Evolutionary conservation across 2,888 invertebrate genomes (phyloP).

Genomic region (Drosophila heteroneura): DNA sequence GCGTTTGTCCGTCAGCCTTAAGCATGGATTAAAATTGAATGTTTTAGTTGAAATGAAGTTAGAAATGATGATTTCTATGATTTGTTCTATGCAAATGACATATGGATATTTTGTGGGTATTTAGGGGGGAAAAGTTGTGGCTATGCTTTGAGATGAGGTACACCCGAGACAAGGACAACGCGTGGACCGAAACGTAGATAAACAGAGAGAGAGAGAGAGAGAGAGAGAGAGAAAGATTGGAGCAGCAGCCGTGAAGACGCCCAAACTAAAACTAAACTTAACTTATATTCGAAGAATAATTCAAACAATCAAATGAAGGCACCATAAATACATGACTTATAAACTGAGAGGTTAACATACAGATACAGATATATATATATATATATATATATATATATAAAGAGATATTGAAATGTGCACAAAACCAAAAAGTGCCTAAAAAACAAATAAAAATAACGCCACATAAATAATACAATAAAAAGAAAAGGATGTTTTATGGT

Average conservation of each 20-base stretch:
- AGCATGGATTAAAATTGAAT: not conserved
- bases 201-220: not conserved
- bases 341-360: slow-evolving; percentile 29
- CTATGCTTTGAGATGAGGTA: slow-evolving; percentile 13
- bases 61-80: slow-evolving; percentile 8
- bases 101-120: slow-evolving; percentile 7
- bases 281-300: slow-evolving; percentile 32
- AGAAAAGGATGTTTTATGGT: slow-evolving; percentile 22
- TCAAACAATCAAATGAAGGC: slow-evolving; percentile 34
- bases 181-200: slow-evolving; percentile 3
- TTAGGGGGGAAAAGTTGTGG: slow-evolving; percentile 11
- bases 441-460: slow-evolving; percentile 25
- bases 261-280: slow-evolving; percentile 37
- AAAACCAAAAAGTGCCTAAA: slow-evolving; percentile 9
- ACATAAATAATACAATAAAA: slow-evolving; percentile 26
- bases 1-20: not conserved
- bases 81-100: slow-evolving; percentile 21
- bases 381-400: not conserved
- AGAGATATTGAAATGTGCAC: slow-evolving; percentile 19
- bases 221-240: slow-evolving; percentile 2
- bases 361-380: not conserved
- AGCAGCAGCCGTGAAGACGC: slow-evolving; percentile 36
- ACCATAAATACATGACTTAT: slow-evolving; percentile 31
- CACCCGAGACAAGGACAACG: slow-evolving; percentile 24
- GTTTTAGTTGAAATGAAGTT: slow-evolving; percentile 9